A percentile compares a stretch with the other conserved stretches of the same genome.
These are phyloP conservation scores for Protobothrops flavoviridis DNA, from an alignment of 2,113 vertebrate species.

Conservation along the genomic window DNA sequence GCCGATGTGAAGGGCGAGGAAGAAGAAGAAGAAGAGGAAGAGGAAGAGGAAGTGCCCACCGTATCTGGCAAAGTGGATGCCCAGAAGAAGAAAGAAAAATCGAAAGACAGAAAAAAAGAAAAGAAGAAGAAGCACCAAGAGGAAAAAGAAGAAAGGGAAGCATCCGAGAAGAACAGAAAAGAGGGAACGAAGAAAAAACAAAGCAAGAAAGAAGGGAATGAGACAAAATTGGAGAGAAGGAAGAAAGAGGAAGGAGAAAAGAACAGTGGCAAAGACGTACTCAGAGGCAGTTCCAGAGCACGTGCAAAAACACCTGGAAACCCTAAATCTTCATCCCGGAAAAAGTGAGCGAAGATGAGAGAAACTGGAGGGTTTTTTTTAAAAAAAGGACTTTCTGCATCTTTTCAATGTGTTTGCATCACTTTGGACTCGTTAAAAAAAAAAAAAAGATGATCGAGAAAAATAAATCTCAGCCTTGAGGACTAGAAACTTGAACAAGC, in stretches of 20 bases:
- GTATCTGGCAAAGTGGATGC: slow-evolving; percentile 51
- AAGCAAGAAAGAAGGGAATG: background rate
- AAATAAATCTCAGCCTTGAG: background rate
- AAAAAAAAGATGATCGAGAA: background rate
- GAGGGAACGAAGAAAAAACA: background rate
- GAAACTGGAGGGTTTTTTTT: background rate
- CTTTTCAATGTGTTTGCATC: background rate
- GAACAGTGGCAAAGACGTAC: background rate
- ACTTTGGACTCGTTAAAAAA: background rate
- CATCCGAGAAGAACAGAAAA: background rate
- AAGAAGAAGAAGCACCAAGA: slow-evolving; percentile 28
- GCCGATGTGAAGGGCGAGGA: slow-evolving; percentile 40
- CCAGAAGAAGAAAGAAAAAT: slow-evolving; percentile 40
- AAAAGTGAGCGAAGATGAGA: background rate
- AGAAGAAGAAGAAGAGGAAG: slow-evolving; percentile 47
- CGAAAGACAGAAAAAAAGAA: slow-evolving; percentile 39
- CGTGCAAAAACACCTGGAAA: slow-evolving; percentile 19
- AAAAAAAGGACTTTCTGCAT: background rate
- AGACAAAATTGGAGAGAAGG: background rate
- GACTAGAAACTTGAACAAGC: background rate
- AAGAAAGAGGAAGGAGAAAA: slow-evolving; percentile 39
- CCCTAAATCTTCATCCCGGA: background rate
- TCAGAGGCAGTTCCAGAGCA: background rate
- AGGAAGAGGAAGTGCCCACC: slow-evolving; percentile 34
- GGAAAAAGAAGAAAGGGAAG: background rate